Evolutionary conservation across 2,113 vertebrate genomes (phyloP), one percentile per base, ranked within the genome.

Genomic region (Paraplagusia blochii): DNA sequence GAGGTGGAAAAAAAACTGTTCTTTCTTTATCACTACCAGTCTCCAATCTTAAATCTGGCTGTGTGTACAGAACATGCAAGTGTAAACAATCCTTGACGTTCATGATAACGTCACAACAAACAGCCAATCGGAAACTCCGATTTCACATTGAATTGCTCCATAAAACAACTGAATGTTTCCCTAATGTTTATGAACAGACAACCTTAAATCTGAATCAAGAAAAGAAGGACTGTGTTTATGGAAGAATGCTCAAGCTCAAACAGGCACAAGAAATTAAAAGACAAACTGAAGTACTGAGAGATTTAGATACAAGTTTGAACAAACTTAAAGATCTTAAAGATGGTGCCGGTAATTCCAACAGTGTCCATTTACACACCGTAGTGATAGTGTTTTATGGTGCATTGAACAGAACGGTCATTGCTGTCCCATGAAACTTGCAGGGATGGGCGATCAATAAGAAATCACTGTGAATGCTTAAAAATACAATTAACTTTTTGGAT

Each of bases 91-190:
- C 4, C 13, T 6, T 6, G n/a, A 50, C 53, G 11, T 36, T 44
- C 2, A 11, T n/a, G 53, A 74, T 69, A 53, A 56, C 48, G 44
- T 68, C 66, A 70, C 6, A 62, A 56, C 50, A 61, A 17, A 6
- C 45, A 65, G 29, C 11, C 36, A 0, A 8, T 44, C 69, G 42
- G 59, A 42, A 16, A 44, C 18, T 19, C 12, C 45, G 18, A 12
- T 44, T 40, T 40, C 44, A 48, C 1, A 7, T 40, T 14, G 16
- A 19, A 54, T 15, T 46, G 2, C 13, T 42, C 36, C 22, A 44
- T 2, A 43, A 62, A 16, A 53, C 7, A 36, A 46, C 1, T 11
- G 38, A 17, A 13, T 1, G 18, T 52, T n/a, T 58, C 54, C 0
- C 17, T 44, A 17, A 29, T 12, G 15, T 11, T 19, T 18, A 35